Percentiles rank a stretch among this genome's conserved stretches.
These are phyloP conservation scores for Gambelia wislizenii DNA, from an alignment of 2,797 vertebrate genomes.

Conservation along the genomic window DNA sequence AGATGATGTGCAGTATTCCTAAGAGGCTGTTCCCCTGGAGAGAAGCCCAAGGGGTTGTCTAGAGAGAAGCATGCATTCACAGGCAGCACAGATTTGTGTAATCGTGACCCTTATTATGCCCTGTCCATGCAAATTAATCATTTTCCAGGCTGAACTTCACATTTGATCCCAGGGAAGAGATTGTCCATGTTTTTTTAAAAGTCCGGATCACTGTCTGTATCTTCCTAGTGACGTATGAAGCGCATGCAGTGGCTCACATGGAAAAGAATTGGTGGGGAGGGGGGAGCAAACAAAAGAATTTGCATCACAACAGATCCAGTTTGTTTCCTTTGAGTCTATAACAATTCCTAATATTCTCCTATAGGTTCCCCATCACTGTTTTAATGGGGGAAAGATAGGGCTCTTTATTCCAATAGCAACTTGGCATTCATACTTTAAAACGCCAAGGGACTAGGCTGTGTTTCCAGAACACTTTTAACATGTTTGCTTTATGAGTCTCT, in stretches of 20 bases:
- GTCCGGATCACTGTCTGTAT: constrained; percentile 38
- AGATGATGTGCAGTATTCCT: constrained; percentile 39
- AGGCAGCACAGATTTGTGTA: neutral
- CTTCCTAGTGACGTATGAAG: constrained; percentile 59
- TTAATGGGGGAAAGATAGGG: constrained; percentile 42
- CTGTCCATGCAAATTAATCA: constrained; percentile 61
- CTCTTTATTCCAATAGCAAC: constrained; percentile 44
- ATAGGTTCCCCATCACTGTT: constrained; percentile 19
- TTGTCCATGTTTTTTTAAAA: constrained; percentile 54
- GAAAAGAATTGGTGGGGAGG: constrained; percentile 7
- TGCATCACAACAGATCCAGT: constrained; percentile 31
- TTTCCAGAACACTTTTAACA: constrained; percentile 76
- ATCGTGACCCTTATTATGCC: constrained; percentile 51
- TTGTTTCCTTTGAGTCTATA: constrained; percentile 46
- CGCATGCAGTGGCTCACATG: neutral
- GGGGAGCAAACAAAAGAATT: constrained; percentile 41
- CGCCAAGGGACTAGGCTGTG: constrained; percentile 56
- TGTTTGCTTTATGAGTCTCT: constrained; percentile 76
- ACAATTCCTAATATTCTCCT: constrained; percentile 42
- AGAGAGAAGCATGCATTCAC: constrained; percentile 30
- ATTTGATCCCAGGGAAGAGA: constrained; percentile 64
- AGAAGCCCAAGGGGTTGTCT: constrained; percentile 46
- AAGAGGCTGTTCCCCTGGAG: constrained; percentile 40
- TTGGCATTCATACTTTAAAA: constrained; percentile 65
- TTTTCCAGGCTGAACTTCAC: constrained; percentile 72